Conservation (phyloP, 2,797 vertebrate genomes). For the Pseudocheirus occidentalis region DNA sequence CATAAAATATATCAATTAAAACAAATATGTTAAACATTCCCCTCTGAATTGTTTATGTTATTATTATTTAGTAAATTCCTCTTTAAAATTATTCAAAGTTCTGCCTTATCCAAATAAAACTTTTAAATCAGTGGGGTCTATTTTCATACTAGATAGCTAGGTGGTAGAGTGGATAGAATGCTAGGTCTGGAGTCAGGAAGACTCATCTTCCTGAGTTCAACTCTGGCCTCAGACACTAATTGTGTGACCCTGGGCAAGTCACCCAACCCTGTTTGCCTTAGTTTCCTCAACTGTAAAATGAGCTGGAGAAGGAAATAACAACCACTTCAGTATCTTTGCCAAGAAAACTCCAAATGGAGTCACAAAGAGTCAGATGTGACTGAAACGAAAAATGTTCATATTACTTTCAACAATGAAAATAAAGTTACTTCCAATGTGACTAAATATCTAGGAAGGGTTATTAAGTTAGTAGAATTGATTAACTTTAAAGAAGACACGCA, state of each 20-base stretch:
- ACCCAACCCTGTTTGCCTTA: neutral
- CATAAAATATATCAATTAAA: neutral
- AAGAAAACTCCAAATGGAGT: neutral
- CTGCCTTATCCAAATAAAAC: neutral
- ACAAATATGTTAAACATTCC: neutral
- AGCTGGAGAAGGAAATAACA: neutral
- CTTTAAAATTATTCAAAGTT: neutral
- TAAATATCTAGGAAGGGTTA: neutral
- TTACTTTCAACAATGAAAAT: neutral
- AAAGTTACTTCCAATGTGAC: neutral
- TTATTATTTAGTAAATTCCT: neutral
- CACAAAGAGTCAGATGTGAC: neutral
- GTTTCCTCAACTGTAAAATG: neutral
- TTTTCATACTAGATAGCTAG: neutral
- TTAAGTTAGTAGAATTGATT: neutral
- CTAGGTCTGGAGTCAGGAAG: too few species aligned
- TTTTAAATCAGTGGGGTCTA: neutral
- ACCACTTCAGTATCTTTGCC: neutral
- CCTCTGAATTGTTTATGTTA: neutral
- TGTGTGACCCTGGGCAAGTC: neutral
- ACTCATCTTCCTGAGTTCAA: neutral
- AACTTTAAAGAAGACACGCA: neutral
- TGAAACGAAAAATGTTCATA: neutral
- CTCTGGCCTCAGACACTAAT: neutral
- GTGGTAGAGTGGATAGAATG: neutral